A percentile compares a stretch with the other conserved stretches of the same genome.
Conservation (phyloP, 2,113 vertebrate genomes). For the Asarcornis scutulata region DNA sequence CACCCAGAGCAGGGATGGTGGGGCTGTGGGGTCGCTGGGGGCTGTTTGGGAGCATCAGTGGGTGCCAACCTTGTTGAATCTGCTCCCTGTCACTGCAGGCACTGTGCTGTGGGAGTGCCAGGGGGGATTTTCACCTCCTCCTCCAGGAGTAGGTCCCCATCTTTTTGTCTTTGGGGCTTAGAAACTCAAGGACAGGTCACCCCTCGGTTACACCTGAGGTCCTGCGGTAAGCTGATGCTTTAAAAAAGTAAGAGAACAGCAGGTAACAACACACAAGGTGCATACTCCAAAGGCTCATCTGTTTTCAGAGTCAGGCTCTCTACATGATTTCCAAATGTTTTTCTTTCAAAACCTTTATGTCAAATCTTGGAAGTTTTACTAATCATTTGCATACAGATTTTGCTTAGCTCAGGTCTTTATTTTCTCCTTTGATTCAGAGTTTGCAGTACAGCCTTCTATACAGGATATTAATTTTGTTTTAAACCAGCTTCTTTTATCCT, state of each 20-base stretch:
- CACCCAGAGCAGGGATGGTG: accelerated
- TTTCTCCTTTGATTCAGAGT: constrained; percentile 7
- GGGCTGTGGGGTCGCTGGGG: neutral
- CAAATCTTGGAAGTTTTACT: neutral
- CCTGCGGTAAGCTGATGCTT: neutral
- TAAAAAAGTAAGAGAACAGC: neutral
- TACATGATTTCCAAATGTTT: neutral
- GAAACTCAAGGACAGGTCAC: neutral
- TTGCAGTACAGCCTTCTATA: neutral
- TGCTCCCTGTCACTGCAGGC: neutral
- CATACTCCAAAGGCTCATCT: neutral
- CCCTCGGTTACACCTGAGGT: neutral
- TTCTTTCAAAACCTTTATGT: neutral
- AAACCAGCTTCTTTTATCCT: constrained; percentile 32
- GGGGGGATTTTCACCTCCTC: neutral
- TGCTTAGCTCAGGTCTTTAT: constrained; percentile 56
- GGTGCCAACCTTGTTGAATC: neutral
- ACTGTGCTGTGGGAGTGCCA: accelerated
- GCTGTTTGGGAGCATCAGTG: accelerated
- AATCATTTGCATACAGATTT: neutral
- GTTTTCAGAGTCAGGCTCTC: neutral
- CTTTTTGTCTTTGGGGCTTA: neutral
- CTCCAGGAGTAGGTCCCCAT: neutral
- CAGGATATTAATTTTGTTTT: constrained; percentile 40
- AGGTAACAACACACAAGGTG: accelerated